Conservation (phyloP, 2,888 invertebrate species). For the Enchytraeus crypticus region DNA sequence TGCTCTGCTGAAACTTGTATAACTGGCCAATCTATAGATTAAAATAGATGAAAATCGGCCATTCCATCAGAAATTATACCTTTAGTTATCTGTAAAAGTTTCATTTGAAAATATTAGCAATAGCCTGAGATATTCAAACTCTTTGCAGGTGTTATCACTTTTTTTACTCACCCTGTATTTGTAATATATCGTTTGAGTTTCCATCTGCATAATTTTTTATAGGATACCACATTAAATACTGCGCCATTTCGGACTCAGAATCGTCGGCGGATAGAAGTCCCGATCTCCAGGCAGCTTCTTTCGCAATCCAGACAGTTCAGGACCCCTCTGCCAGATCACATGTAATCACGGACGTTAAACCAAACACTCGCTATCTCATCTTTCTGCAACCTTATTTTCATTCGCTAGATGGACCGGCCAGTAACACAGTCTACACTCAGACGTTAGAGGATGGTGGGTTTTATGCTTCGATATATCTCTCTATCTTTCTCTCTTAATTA, state of each 20-base stretch:
- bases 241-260: conserved; percentile 8
- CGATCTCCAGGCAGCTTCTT: conserved; percentile 48
- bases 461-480: background rate
- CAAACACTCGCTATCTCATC: conserved; percentile 81
- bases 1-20: too few species aligned
- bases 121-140: too few species aligned
- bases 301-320: conserved; percentile 62
- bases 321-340: conserved; percentile 26
- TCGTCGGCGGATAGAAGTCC: background rate
- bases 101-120: too few species aligned
- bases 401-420: conserved; percentile 77
- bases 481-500: background rate
- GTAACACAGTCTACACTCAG: conserved; percentile 70
- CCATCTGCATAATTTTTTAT: background rate
- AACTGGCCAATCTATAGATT: too few species aligned
- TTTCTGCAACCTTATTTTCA: conserved; percentile 84
- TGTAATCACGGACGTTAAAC: conserved; percentile 62
- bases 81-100: too few species aligned
- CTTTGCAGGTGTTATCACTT: too few species aligned
- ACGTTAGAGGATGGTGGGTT: conserved; percentile 66
- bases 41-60: too few species aligned
- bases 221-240: conserved; percentile 31
- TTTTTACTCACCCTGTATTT: too few species aligned
- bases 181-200: too few species aligned
- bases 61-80: too few species aligned